phyloP scores from a whole-genome alignment of 2,113 vertebrate species.

The Heliornis fulica region DNA sequence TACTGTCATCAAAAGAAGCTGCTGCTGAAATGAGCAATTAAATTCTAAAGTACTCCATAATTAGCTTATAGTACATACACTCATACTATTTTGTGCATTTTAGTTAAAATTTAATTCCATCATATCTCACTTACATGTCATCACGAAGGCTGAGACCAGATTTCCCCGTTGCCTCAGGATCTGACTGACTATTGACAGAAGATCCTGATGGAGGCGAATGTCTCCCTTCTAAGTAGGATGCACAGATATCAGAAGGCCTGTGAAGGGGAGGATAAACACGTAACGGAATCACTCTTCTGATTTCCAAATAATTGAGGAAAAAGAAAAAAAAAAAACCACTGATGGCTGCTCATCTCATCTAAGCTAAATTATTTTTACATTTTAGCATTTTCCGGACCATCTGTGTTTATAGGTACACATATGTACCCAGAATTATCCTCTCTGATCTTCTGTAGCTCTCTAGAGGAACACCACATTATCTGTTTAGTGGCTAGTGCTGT shows the following conservation, averaged over 20 bases:
- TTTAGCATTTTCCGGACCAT: neutral
- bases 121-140: constrained; percentile 83
- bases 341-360: neutral
- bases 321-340: no score
- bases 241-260: constrained; percentile 77
- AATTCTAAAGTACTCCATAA: neutral
- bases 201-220: constrained; percentile 31
- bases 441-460: neutral
- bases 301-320: neutral
- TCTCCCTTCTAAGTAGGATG: constrained; percentile 81
- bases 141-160: constrained; percentile 82
- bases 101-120: no score
- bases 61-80: neutral
- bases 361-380: neutral
- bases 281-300: neutral
- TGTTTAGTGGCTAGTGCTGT: neutral
- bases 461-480: rapidly evolving
- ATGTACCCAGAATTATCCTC: neutral
- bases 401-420: neutral
- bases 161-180: constrained; percentile 65
- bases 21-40: neutral
- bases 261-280: neutral
- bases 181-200: constrained; percentile 34
- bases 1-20: neutral
- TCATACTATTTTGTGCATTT: neutral